A percentile compares a stretch with the other conserved stretches of the same genome.
phyloP scores from a whole-genome alignment of 2,797 vertebrate genomes.

The Hypotaenidia philippensis region DNA sequence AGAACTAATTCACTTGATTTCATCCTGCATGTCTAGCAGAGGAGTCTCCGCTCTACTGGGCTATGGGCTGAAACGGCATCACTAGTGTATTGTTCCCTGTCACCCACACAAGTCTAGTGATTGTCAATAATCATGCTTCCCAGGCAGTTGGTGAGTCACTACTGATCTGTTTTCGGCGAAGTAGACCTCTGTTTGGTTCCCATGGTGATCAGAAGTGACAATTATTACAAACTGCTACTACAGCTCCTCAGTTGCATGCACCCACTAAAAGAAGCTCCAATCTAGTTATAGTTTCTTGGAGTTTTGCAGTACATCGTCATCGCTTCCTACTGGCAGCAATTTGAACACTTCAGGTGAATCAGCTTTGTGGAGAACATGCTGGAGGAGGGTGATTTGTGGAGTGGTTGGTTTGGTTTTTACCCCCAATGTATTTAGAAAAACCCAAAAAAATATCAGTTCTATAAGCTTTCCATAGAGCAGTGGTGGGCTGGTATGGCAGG shows the following conservation, averaged over 20 bases:
- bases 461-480: neutral
- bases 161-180: slow-evolving; percentile 59
- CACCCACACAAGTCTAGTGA: slow-evolving; percentile 59
- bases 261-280: slow-evolving; percentile 28
- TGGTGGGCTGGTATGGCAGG: neutral
- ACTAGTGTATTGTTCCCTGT: neutral
- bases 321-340: slow-evolving; percentile 9
- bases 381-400: neutral
- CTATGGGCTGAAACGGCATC: neutral
- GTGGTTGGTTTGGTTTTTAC: neutral
- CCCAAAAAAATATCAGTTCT: neutral
- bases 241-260: neutral
- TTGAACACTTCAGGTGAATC: slow-evolving; percentile 24
- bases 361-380: neutral
- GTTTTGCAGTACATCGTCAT: neutral
- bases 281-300: neutral
- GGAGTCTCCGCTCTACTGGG: neutral
- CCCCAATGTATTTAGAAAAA: neutral
- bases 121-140: slow-evolving; percentile 45
- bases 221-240: slow-evolving; percentile 54
- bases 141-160: slow-evolving; percentile 41
- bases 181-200: slow-evolving; percentile 55
- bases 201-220: slow-evolving; percentile 63
- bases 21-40: neutral
- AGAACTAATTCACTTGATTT: neutral